Evolutionary conservation across 35 echinoderm and acorn worm species (phyloP).

Genomic region (Chiridota heheva): DNA sequence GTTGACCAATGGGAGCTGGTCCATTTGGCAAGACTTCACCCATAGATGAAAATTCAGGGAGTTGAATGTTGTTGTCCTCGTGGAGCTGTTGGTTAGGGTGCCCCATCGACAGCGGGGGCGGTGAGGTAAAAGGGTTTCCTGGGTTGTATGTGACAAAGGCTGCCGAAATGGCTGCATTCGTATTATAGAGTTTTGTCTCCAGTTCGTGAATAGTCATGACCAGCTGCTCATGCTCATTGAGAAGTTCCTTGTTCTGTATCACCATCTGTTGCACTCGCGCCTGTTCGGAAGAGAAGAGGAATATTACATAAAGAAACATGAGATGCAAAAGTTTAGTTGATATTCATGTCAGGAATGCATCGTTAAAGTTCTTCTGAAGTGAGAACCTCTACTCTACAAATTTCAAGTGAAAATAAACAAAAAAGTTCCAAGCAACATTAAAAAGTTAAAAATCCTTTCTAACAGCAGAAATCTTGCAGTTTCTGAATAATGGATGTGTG

Average conservation of each 20-base stretch:
- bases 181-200: constrained; percentile 72
- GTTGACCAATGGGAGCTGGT: not conserved
- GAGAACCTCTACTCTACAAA: too few relatives aligned
- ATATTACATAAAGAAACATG: not conserved
- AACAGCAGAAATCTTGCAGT: too few relatives aligned
- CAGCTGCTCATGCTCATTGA: constrained; percentile 82
- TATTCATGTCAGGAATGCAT: too few relatives aligned
- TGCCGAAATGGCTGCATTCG: constrained; percentile 50
- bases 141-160: constrained; percentile 35
- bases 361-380: too few relatives aligned
- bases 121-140: constrained; percentile 67
- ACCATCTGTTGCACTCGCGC: constrained; percentile 92
- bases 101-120: constrained; percentile 32
- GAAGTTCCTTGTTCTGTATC: constrained; percentile 89
- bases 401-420: too few relatives aligned
- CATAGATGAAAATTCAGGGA: constrained; percentile 81
- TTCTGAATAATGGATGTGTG: too few relatives aligned
- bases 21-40: constrained; percentile 63
- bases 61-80: constrained; percentile 45
- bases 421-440: too few relatives aligned
- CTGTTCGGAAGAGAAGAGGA: constrained; percentile 34
- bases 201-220: constrained; percentile 77
- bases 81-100: constrained; percentile 14
- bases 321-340: too few relatives aligned
- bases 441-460: too few relatives aligned